These are phyloP conservation scores for Erebia palarica DNA, from an alignment of 2,888 invertebrate genomes.

Conservation along the genomic window DNA sequence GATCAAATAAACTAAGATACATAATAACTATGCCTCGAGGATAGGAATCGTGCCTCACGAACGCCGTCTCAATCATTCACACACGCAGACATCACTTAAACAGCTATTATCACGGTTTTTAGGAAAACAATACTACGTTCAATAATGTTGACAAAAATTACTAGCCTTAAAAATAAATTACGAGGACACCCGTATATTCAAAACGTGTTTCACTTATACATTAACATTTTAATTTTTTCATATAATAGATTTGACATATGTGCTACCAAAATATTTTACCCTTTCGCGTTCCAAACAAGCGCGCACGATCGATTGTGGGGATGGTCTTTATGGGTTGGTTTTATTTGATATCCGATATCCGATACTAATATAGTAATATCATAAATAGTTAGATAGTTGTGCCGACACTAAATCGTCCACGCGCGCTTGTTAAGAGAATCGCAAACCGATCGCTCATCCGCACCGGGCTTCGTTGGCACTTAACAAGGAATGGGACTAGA, in stretches of 20 bases:
- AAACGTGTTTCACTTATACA: constrained; percentile 72
- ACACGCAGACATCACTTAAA: constrained; percentile 71
- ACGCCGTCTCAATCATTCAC: constrained; percentile 69
- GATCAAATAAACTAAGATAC: constrained; percentile 53
- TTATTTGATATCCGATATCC: background rate
- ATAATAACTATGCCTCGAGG: constrained; percentile 65
- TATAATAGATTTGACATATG: constrained; percentile 48
- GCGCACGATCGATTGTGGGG: background rate
- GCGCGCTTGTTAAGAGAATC: constrained; percentile 6
- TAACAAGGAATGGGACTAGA: constrained; percentile 77
- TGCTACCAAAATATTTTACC: constrained; percentile 53
- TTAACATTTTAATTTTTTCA: constrained; percentile 52
- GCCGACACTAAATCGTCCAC: background rate
- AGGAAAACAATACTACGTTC: constrained; percentile 72
- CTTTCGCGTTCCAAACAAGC: constrained; percentile 21
- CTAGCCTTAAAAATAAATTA: constrained; percentile 79
- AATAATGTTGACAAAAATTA: constrained; percentile 73
- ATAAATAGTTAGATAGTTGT: background rate
- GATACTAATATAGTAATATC: background rate
- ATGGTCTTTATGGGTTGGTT: background rate
- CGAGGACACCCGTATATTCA: constrained; percentile 70
- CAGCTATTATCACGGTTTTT: constrained; percentile 82
- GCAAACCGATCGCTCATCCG: constrained; percentile 50
- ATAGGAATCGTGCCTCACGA: constrained; percentile 75
- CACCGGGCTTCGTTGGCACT: constrained; percentile 77